Base-by-base conservation (phyloP, 2,888 invertebrate genomes). In the Tenthredo mesomela region DNA sequence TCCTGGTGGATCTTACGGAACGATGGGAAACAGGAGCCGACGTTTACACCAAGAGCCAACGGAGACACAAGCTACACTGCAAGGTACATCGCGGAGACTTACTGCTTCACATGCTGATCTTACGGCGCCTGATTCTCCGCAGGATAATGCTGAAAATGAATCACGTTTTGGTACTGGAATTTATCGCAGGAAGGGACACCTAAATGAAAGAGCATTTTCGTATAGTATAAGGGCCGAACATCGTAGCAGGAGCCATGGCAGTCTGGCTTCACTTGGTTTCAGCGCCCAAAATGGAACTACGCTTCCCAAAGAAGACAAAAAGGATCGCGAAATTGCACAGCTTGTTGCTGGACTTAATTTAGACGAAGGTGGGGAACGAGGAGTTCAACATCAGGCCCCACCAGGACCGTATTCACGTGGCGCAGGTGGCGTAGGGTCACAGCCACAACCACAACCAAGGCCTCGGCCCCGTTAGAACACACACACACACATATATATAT, bases 141-240 rank as follows among this genome's bases (percentile, higher is more conserved):
- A 89, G 0, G 93, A 93, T 25, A 92, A 91, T 85, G 91, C 92
- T 2, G 92, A 92, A 84, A 93, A 93, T 85, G 95, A 95, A 85
- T 96, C 96, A 65, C 95, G 95, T 12, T 96, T 95, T 90, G 95
- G 97, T 82, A 96, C 97, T 0, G 97, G 97, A n/a, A 98, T 98
- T 87, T 98, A 98, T 92, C 95, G 97, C 89, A 97, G 98, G 91
- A 98, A 98, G 91, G 98, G 98, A 0, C 98, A 98, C 91, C 94
- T 98, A 88, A 98, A 98, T 93, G 98, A 98, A 93, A 95, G 98
- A 82, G 98, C 98, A 37, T 98, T 98, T 92, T 98, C 98, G 85
- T 98, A 98, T 94, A 98, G 98, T 89, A 98, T 98, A 91, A 95
- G 98, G 85, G 98, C 98, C 93, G 98, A 98, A 93, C 98, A 98